Evolutionary conservation across 2,888 invertebrate species (phyloP), one percentile per base, ranked within the genome.

Genomic region (Sialis lutaria): DNA sequence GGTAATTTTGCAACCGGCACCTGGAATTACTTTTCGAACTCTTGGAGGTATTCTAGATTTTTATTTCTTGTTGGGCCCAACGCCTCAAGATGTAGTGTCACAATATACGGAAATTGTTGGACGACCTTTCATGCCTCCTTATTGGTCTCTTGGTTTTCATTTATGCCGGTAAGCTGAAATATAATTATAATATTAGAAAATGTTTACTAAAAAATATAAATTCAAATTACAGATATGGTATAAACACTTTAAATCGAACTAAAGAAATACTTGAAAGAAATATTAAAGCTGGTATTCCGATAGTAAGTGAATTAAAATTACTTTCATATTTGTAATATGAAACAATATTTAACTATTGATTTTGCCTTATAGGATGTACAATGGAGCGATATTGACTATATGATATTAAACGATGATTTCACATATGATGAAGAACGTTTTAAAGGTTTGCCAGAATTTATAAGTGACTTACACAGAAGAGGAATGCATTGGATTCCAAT

Each of bases 141-240:
- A 84, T 60, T 92, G 91, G 91, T 70, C 81, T 1, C 71, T 92
- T 1, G 92, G 91, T 1, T 91, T 88, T 63, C 91, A 92, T 65
- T 67, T 91, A 32, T 86, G 87, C 71, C 75, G 79, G 73, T 82
- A 54, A 31, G 30, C 7, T 8, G 7, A 10, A 22, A 22, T 22
- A 22, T 22, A 22, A 22, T 22, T 22, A 22, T 2, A 22, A 22
- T 22, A 22, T 2, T 22, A 22, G 4, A 22, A 22, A 2, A 22
- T 22, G 22, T 22, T 22, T 4, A 22, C 22, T 22, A 22, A 22
- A 22, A n/a, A n/a, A n/a, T n/a, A n/a, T 45, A n/a, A n/a, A n/a
- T n/a, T n/a, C n/a, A n/a, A n/a, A 47, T 49, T 66, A 22, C 55
- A 75, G 75, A 57, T 79, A 64, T 58, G 79, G 81, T 13, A 85